Conservation (phyloP, 1,140 invertebrate genomes). For the Pomacea maculata region DNA sequence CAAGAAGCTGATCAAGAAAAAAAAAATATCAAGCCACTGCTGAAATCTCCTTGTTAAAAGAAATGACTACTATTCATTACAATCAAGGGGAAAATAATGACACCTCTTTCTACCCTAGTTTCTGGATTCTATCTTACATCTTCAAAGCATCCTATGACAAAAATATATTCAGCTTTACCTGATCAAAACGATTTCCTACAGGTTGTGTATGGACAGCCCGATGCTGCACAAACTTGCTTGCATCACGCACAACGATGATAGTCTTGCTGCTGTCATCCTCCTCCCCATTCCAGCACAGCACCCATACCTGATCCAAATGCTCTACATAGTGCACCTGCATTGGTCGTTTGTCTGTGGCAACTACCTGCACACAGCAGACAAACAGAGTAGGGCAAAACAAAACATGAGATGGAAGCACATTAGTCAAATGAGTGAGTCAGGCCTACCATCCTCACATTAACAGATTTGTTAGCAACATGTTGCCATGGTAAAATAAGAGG, state of each 20-base stretch:
- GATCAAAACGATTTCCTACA: constrained; percentile 82
- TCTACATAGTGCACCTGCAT: constrained; percentile 79
- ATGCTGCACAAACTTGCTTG: constrained; percentile 79
- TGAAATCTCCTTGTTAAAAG: no score
- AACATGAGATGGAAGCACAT: no score
- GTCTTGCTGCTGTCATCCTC: constrained; percentile 75
- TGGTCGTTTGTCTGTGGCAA: constrained; percentile 79
- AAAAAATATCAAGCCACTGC: neutral
- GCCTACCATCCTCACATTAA: no score
- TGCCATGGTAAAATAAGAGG: no score
- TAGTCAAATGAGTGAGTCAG: no score
- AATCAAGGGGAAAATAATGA: no score
- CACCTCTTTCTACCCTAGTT: neutral
- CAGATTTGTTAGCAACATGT: no score
- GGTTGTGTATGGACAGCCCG: constrained; percentile 83
- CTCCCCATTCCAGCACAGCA: constrained; percentile 77
- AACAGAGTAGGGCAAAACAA: neutral
- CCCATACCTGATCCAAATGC: constrained; percentile 82
- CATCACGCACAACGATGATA: constrained; percentile 79
- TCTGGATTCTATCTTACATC: neutral
- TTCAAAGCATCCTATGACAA: neutral
- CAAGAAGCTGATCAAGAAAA: neutral
- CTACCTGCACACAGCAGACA: constrained; percentile 68
- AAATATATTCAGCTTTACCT: constrained; percentile 66
- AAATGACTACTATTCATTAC: no score